Evolutionary conservation across 2,797 vertebrate species (phyloP).

Genomic region (Rhinatrema bivittatum): DNA sequence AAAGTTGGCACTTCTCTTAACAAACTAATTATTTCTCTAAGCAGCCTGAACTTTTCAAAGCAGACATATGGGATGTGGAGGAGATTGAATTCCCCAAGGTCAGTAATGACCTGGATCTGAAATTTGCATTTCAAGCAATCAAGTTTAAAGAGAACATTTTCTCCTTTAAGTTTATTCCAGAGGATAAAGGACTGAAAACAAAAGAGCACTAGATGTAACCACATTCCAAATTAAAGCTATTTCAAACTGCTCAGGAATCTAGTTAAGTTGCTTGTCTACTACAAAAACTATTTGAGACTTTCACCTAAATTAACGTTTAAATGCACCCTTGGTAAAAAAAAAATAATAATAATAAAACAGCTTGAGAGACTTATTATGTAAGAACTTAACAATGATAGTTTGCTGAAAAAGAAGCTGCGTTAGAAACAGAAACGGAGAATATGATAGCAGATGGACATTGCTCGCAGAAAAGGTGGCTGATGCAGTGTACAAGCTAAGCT

Average conservation of each 20-base stretch:
- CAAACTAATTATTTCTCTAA: background rate
- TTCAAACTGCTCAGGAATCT: slow-evolving; percentile 37
- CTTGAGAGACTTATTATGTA: too few relatives aligned
- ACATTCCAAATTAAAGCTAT: slow-evolving; percentile 40
- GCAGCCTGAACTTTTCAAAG: background rate
- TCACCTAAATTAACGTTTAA: too few relatives aligned
- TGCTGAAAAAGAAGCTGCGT: too few relatives aligned
- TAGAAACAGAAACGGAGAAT: too few relatives aligned
- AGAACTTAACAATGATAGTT: too few relatives aligned
- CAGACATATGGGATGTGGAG: slow-evolving; percentile 15
- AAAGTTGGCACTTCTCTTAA: too few relatives aligned
- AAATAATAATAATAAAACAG: too few relatives aligned
- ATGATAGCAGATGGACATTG: too few relatives aligned
- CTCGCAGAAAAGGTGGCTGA: too few relatives aligned
- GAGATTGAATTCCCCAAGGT: slow-evolving; percentile 31
- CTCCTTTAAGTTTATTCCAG: slow-evolving; percentile 40
- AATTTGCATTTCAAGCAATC: slow-evolving; percentile 43
- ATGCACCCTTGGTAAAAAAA: too few relatives aligned
- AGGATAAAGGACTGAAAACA: slow-evolving; percentile 42
- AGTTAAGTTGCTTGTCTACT: slow-evolving; percentile 36
- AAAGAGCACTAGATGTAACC: slow-evolving; percentile 26
- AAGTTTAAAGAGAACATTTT: slow-evolving; percentile 31
- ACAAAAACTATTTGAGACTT: slow-evolving; percentile 39
- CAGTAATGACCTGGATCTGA: slow-evolving; percentile 8
- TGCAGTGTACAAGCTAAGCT: too few relatives aligned